Percentiles rank a stretch among this genome's conserved stretches.
Conservation (phyloP, 2,797 vertebrate genomes). For the Thunnus albacares region DNA sequence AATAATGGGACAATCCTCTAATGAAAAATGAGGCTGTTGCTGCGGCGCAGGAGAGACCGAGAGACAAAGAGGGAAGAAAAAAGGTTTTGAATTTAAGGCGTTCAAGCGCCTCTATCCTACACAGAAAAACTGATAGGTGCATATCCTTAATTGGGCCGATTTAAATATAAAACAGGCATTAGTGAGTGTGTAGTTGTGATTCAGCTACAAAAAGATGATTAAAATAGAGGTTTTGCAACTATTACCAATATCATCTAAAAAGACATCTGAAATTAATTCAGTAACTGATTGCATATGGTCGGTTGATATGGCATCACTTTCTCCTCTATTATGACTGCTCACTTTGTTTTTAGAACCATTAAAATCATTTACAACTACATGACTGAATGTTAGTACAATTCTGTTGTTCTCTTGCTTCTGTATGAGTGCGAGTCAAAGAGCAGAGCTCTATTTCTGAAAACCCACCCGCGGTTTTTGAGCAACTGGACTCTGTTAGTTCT, state of each 20-base stretch:
- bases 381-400: slow-evolving; percentile 5
- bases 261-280: neutral
- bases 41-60: slow-evolving; percentile 65
- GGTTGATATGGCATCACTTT: neutral
- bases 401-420: slow-evolving; percentile 10
- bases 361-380: slow-evolving; percentile 12
- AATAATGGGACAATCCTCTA: slow-evolving; percentile 85
- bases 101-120: slow-evolving; percentile 36
- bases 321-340: neutral
- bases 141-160: slow-evolving; percentile 48
- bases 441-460: slow-evolving; percentile 9
- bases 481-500: slow-evolving; percentile 49
- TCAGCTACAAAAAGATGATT: neutral
- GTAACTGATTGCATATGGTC: neutral
- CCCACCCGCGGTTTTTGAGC: slow-evolving; percentile 22
- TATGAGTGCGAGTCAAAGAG: slow-evolving; percentile 6
- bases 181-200: neutral
- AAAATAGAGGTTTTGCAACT: neutral
- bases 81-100: slow-evolving; percentile 66
- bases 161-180: slow-evolving; percentile 35
- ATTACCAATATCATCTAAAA: neutral
- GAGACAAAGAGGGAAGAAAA: slow-evolving; percentile 73
- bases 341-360: neutral
- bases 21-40: slow-evolving; percentile 81
- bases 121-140: slow-evolving; percentile 21